These are phyloP conservation scores for Vulpes vulpes DNA, from an alignment of 2,113 vertebrate genomes.

Conservation along the genomic window DNA sequence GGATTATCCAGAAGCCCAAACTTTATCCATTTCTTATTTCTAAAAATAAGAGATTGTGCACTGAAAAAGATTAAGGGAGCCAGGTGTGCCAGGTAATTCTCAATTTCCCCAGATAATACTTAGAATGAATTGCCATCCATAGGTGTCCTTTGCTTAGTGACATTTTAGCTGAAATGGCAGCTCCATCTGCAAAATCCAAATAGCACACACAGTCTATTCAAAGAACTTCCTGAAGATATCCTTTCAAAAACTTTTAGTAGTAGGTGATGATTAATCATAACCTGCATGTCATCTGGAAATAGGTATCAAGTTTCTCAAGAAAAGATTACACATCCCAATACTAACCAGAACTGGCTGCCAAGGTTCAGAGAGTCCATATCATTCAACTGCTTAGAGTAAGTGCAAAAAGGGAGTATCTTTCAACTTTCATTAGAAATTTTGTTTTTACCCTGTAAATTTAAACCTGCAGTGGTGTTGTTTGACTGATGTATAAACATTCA, in stretches of 20 bases:
- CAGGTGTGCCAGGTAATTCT: constrained; percentile 44
- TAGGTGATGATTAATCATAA: constrained; percentile 84
- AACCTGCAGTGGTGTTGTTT: constrained; percentile 55
- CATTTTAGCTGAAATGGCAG: constrained; percentile 81
- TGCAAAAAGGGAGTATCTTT: not conserved
- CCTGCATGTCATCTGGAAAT: constrained; percentile 75
- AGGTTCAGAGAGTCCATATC: constrained; percentile 2
- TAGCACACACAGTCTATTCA: constrained; percentile 64
- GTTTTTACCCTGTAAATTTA: constrained; percentile 18
- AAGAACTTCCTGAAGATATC: constrained; percentile 84
- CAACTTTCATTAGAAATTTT: not conserved
- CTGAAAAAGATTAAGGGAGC: constrained; percentile 74
- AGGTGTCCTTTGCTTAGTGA: constrained; percentile 67
- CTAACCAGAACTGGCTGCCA: constrained; percentile 51
- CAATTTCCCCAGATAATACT: constrained; percentile 75
- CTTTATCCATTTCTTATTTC: constrained; percentile 79
- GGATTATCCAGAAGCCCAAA: constrained; percentile 80
- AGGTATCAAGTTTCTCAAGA: constrained; percentile 79
- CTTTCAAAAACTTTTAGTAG: constrained; percentile 84
- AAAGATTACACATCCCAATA: constrained; percentile 62
- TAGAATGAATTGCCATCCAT: constrained; percentile 69
- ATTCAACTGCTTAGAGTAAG: constrained; percentile 38
- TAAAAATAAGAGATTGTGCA: constrained; percentile 80
- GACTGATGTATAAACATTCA: not conserved
- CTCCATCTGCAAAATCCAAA: constrained; percentile 84